These are phyloP conservation scores for Calidris pygmaea DNA, from an alignment of 2,113 vertebrate genomes.

Conservation along the genomic window DNA sequence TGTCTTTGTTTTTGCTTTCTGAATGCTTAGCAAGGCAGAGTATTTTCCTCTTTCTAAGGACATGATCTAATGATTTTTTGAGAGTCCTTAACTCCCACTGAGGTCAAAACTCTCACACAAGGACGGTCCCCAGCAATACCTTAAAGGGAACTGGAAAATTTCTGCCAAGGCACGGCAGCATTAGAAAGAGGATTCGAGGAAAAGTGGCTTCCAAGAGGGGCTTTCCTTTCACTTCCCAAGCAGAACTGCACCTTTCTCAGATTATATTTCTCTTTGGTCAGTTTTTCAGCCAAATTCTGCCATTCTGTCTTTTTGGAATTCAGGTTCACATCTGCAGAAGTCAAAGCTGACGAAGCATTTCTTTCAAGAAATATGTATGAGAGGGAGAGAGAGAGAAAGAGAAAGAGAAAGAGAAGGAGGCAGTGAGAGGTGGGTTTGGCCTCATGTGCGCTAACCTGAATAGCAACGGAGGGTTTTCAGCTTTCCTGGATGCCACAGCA, in stretches of 20 bases:
- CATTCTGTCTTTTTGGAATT: neutral
- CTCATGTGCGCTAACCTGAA: neutral
- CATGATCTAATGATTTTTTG: neutral
- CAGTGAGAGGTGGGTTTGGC: neutral
- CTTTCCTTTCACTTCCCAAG: neutral
- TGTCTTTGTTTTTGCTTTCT: neutral
- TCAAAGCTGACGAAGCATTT: neutral
- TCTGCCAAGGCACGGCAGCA: neutral
- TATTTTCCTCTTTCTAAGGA: neutral
- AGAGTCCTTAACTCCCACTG: neutral
- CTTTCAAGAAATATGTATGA: neutral
- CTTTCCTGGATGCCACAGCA: neutral
- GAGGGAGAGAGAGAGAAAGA: too few relatives aligned
- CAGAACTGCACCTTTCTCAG: neutral
- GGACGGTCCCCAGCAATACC: neutral
- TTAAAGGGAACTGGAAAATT: neutral
- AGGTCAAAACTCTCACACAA: neutral
- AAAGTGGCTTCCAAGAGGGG: neutral
- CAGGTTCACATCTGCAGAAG: neutral
- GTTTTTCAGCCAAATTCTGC: neutral
- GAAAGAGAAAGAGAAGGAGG: fast-evolving
- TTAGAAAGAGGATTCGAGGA: neutral
- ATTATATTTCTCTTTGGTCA: neutral
- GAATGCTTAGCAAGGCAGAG: neutral
- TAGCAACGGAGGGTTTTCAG: neutral